Conservation (phyloP, 2,113 vertebrate genomes). For the Myrmecobius fasciatus region DNA sequence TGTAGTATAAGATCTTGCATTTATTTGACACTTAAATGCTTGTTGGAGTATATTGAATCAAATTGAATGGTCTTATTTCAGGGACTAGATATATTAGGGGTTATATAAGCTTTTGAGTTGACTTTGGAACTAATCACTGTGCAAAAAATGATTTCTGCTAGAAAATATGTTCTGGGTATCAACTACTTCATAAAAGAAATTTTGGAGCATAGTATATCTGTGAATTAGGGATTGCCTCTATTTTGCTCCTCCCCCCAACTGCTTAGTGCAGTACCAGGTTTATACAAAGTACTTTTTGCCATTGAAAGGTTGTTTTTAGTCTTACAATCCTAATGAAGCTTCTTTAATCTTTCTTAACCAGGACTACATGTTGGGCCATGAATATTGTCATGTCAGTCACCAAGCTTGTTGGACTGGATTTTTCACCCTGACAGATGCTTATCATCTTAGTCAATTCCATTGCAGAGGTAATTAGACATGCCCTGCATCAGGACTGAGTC, state of each 20-base stretch:
- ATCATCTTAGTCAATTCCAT: conserved; percentile 12
- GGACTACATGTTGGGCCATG: conserved; percentile 18
- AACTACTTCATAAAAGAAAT: background rate
- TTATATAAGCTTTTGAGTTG: conserved; percentile 21
- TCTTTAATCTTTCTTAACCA: conserved; percentile 5
- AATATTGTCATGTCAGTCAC: background rate
- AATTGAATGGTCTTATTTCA: background rate
- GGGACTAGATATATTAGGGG: background rate
- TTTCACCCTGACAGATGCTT: conserved; percentile 1
- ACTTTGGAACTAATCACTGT: background rate
- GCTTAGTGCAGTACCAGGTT: background rate
- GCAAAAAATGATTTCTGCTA: background rate
- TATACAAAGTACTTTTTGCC: conserved; percentile 9
- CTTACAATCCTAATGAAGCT: conserved; percentile 42
- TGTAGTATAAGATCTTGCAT: background rate
- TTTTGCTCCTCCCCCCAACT: background rate
- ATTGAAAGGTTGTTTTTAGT: conserved; percentile 40
- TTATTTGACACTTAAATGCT: background rate
- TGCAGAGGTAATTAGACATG: background rate
- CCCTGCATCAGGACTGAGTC: conserved; percentile 22
- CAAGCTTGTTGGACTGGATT: background rate
- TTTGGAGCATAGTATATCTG: background rate
- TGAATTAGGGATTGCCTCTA: background rate
- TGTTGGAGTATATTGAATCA: background rate
- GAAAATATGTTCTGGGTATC: background rate